Percentiles rank a stretch among this genome's conserved stretches.
Conservation (phyloP, 2,113 vertebrate species). For the Chlamydotis undulata region DNA sequence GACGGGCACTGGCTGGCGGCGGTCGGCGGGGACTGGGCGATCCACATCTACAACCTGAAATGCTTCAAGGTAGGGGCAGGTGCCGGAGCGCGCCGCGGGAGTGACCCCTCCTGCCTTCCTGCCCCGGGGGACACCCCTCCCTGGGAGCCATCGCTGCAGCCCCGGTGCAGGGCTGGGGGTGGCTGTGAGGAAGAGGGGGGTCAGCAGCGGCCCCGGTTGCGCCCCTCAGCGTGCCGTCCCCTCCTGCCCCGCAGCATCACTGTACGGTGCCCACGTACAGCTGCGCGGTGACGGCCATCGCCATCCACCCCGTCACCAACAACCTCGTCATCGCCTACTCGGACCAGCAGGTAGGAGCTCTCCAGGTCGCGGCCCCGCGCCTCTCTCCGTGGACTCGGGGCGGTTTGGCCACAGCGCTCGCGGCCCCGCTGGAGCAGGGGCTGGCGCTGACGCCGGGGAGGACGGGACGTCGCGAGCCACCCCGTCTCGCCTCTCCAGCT, state of each 20-base stretch:
- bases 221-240: fast-evolving
- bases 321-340: slow-evolving; percentile 86
- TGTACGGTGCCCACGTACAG: slow-evolving; percentile 84
- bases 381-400: background rate
- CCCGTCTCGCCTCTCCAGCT: slow-evolving; percentile 65
- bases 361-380: fast-evolving
- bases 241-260: slow-evolving; percentile 75
- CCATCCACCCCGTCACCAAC: slow-evolving; percentile 84
- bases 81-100: fast-evolving
- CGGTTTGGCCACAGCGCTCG: background rate
- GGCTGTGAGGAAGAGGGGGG: background rate
- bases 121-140: background rate
- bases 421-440: background rate
- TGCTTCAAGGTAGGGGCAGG: slow-evolving; percentile 80
- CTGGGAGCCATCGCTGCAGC: fast-evolving
- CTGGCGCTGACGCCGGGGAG: background rate
- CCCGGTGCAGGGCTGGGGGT: fast-evolving
- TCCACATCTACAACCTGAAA: slow-evolving; percentile 83
- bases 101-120: background rate
- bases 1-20: slow-evolving; percentile 88
- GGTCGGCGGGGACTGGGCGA: slow-evolving; percentile 76
- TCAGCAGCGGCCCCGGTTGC: fast-evolving
- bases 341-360: slow-evolving; percentile 87
- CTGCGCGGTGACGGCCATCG: slow-evolving; percentile 87
- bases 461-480: fast-evolving